Evolutionary conservation across 2,888 invertebrate species (phyloP).

Genomic region (Tetrapedia diversipes): DNA sequence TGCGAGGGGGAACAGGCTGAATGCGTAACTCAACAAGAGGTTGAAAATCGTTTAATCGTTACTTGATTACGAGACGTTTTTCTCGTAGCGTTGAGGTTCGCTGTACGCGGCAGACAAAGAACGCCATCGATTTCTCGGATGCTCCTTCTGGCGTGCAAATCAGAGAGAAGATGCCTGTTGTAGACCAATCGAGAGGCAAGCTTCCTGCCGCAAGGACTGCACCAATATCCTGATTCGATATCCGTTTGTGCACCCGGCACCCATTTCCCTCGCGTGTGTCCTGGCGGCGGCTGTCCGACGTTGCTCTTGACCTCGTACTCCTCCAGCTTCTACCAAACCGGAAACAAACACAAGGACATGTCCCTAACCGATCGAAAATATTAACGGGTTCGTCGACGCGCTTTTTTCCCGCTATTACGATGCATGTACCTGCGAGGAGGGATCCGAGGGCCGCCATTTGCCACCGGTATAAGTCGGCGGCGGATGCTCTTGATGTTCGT

Average conservation of each 20-base stretch:
- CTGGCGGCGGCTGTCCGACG: slow-evolving; percentile 85
- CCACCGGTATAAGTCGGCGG: slow-evolving; percentile 86
- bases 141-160: slow-evolving; percentile 85
- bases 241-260: slow-evolving; percentile 86
- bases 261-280: slow-evolving; percentile 92
- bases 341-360: too few species aligned
- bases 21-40: not conserved
- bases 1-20: too few species aligned
- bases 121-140: slow-evolving; percentile 85
- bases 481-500: slow-evolving; percentile 79
- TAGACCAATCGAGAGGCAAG: slow-evolving; percentile 90
- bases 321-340: slow-evolving; percentile 70
- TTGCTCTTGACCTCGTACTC: slow-evolving; percentile 72
- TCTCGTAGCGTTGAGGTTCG: slow-evolving; percentile 44
- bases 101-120: slow-evolving; percentile 67
- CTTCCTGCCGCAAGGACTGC: slow-evolving; percentile 90
- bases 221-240: slow-evolving; percentile 88
- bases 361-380: too few species aligned
- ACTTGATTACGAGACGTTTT: slow-evolving; percentile 54
- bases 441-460: slow-evolving; percentile 86
- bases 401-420: too few species aligned
- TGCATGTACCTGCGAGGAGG: slow-evolving; percentile 63
- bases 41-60: slow-evolving; percentile 23
- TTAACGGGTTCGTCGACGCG: too few species aligned
- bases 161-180: slow-evolving; percentile 90